phyloP scores from a whole-genome alignment of 2,888 invertebrate genomes.

The Scaptomyza flava region DNA sequence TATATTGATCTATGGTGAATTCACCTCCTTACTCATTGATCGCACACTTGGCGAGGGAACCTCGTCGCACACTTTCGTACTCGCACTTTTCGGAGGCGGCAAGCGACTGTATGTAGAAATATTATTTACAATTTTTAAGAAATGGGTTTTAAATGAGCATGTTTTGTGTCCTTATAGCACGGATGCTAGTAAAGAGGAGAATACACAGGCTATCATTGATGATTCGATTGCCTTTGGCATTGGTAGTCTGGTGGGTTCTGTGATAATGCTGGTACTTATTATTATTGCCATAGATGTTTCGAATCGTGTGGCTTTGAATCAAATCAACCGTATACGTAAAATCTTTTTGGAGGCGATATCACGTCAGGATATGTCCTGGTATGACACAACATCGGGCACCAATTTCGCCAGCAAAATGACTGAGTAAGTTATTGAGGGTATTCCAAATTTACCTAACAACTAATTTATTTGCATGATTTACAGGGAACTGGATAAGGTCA shows the following conservation, averaged over 20 bases:
- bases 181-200: conserved; percentile 86
- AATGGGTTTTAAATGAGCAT: background rate
- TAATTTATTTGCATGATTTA: background rate
- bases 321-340: conserved; percentile 85
- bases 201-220: conserved; percentile 86
- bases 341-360: conserved; percentile 88
- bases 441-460: background rate
- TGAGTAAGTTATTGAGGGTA: conserved; percentile 86
- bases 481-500: conserved; percentile 91
- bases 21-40: conserved; percentile 89
- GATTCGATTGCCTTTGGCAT: conserved; percentile 88
- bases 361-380: conserved; percentile 90
- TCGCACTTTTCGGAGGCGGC: conserved; percentile 88
- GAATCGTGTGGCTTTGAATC: conserved; percentile 88
- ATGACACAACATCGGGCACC: conserved; percentile 88
- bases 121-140: background rate
- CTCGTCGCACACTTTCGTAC: conserved; percentile 86
- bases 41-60: conserved; percentile 86
- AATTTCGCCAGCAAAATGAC: conserved; percentile 91
- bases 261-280: conserved; percentile 86
- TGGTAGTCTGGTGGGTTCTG: conserved; percentile 86
- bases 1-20: conserved; percentile 89
- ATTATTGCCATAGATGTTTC: conserved; percentile 88
- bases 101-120: conserved; percentile 86
- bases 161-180: conserved; percentile 75